Base-by-base conservation (phyloP, 2,113 vertebrate species). In the Genyomyrus donnyi region DNA sequence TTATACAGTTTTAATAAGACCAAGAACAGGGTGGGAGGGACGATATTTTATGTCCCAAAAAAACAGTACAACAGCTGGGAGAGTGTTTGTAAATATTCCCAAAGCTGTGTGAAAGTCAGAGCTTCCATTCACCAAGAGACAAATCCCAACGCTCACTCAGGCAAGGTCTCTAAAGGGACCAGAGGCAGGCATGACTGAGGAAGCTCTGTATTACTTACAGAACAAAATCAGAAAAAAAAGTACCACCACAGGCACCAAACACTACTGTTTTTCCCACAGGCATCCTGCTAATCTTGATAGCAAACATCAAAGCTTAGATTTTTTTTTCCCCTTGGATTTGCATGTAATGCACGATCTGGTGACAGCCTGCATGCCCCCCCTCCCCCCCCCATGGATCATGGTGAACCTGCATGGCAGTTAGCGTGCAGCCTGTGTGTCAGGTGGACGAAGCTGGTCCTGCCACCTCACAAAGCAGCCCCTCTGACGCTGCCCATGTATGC, bases 71-170 rank as follows among this genome's bases (percentile, higher is more conserved):
- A 84, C 70, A 90, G 70, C 86, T 90, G 90, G 90, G 88, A 46
- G 24, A 39, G 70, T 62, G 17, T 58, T 17, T 46, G 90, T 90
- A 88, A 90, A 90, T 90, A 90, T 88, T 90, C 90, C 90, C 90
- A 88, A 35, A 49, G 70, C 90, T 42, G 48, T 80, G 39, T 52
- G 62, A 42, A 48, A 39, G 39, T 70, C 89, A 52, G n/a, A 48
- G 89, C 66, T 88, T 90, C 85, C 66, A 85, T 62, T 87, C 56
- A 87, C 84, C 45, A 7, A 70, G 62, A 10, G 80, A 24, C 89
- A 66, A 89, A 85, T 89, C 89, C 89, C 89, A 31, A 85, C 3
- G 62, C 42, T 35, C 50, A 46, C 27, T 35, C 50, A 27, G 66
- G 39, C 45, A 48, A 31, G 31, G 17, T 45, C 50, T 88, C 62